A percentile compares a stretch with the other conserved stretches of the same genome.
phyloP scores from a whole-genome alignment of 2,888 invertebrate species.

The Drosophila incognita region DNA sequence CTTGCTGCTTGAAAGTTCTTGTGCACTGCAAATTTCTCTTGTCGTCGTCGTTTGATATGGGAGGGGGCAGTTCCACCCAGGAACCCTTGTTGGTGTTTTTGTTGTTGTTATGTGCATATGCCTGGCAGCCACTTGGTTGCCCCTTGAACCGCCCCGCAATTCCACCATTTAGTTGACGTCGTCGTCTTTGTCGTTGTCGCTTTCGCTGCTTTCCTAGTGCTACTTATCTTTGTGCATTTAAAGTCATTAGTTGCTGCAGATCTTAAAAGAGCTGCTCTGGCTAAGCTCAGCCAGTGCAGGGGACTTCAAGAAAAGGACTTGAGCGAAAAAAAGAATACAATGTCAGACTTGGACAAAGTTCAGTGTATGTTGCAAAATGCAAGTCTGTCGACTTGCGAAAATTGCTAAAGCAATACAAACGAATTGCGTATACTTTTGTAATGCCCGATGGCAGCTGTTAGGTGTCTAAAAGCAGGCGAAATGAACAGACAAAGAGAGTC shows the following conservation, averaged over 20 bases:
- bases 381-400: constrained; percentile 18
- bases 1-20: constrained; percentile 44
- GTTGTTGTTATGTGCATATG: constrained; percentile 52
- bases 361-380: constrained; percentile 13
- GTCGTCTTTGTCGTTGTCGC: constrained; percentile 38
- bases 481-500: constrained; percentile 7
- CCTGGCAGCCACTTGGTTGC: constrained; percentile 41
- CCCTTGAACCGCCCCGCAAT: constrained; percentile 5
- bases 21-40: constrained; percentile 69
- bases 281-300: constrained; percentile 29
- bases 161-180: constrained; percentile 2
- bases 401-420: constrained; percentile 32
- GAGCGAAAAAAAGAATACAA: constrained; percentile 42
- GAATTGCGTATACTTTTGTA: constrained; percentile 71
- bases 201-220: constrained; percentile 41
- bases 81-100: constrained; percentile 6
- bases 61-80: neutral
- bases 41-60: constrained; percentile 59
- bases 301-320: constrained; percentile 7
- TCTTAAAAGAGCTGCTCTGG: constrained; percentile 44
- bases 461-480: constrained; percentile 12
- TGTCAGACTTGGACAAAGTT: constrained; percentile 42
- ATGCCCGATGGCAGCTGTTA: constrained; percentile 68
- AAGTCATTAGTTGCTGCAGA: constrained; percentile 73
- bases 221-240: constrained; percentile 77